A percentile compares a stretch with the other conserved stretches of the same genome.
Evolutionary conservation across 2,113 vertebrate species (phyloP).

Genomic region (Chloropsis cyanopogon): DNA sequence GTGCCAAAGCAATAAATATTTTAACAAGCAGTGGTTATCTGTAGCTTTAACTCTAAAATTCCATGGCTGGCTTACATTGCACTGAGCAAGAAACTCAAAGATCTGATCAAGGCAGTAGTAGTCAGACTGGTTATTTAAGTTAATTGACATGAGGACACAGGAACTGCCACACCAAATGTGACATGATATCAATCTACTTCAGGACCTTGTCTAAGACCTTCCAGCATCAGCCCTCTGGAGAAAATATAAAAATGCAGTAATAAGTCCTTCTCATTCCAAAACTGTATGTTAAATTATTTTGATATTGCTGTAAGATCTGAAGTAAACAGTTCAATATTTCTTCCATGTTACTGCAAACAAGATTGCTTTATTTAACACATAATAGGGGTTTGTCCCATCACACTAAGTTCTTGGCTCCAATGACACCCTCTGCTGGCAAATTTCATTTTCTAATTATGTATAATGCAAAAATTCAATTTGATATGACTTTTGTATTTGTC

Average conservation of each 20-base stretch:
- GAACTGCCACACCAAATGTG: not conserved
- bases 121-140: not conserved
- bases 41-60: not conserved
- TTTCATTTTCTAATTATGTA: not conserved
- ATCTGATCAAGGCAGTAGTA: not conserved
- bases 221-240: not conserved
- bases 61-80: not conserved
- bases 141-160: not conserved
- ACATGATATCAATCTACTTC: not conserved
- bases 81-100: not conserved
- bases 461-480: not conserved
- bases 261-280: not conserved
- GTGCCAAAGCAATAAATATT: not conserved
- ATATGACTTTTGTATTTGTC: not conserved
- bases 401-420: not conserved
- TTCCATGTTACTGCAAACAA: not conserved
- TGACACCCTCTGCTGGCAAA: not conserved
- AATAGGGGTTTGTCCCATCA: not conserved
- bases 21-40: not conserved
- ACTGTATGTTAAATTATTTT: not conserved
- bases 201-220: not conserved
- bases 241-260: not conserved
- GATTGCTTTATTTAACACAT: not conserved
- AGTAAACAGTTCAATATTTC: not conserved
- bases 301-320: not conserved